A percentile compares a stretch with the other conserved stretches of the same genome.
phyloP scores from a whole-genome alignment of 2,888 invertebrate species.

The Chloromyia formosa region DNA sequence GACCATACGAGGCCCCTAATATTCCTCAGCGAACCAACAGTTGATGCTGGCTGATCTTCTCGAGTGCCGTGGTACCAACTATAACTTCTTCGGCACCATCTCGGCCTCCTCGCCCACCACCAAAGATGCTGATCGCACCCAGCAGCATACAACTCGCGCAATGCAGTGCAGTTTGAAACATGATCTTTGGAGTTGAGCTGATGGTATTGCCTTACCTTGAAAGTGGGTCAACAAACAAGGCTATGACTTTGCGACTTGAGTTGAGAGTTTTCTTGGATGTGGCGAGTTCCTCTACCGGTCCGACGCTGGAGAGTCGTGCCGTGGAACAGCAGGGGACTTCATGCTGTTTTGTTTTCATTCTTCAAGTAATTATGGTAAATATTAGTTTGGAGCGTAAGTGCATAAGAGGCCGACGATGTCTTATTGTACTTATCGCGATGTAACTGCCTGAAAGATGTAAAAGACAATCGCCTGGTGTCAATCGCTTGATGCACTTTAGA shows the following conservation, averaged over 20 bases:
- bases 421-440: background rate
- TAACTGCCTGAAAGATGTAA: background rate
- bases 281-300: slow-evolving; percentile 20
- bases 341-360: slow-evolving; percentile 39
- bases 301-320: background rate
- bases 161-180: slow-evolving; percentile 25
- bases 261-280: slow-evolving; percentile 38
- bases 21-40: background rate
- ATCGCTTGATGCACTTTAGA: background rate
- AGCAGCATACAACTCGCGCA: background rate
- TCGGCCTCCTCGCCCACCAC: slow-evolving; percentile 2
- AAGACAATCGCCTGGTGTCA: background rate
- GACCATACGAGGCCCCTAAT: slow-evolving; percentile 13
- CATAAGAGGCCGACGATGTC: slow-evolving; percentile 13
- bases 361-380: slow-evolving; percentile 37
- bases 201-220: slow-evolving; percentile 36
- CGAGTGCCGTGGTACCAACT: slow-evolving; percentile 22
- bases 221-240: slow-evolving; percentile 43
- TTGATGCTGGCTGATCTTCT: background rate
- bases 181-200: slow-evolving; percentile 34
- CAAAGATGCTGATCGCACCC: slow-evolving; percentile 20
- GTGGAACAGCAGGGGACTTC: background rate
- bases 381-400: slow-evolving; percentile 33
- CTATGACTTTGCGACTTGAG: slow-evolving; percentile 41
- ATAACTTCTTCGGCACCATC: no score